Conservation (phyloP, 2,113 vertebrate species). For the Silurus asotus region DNA sequence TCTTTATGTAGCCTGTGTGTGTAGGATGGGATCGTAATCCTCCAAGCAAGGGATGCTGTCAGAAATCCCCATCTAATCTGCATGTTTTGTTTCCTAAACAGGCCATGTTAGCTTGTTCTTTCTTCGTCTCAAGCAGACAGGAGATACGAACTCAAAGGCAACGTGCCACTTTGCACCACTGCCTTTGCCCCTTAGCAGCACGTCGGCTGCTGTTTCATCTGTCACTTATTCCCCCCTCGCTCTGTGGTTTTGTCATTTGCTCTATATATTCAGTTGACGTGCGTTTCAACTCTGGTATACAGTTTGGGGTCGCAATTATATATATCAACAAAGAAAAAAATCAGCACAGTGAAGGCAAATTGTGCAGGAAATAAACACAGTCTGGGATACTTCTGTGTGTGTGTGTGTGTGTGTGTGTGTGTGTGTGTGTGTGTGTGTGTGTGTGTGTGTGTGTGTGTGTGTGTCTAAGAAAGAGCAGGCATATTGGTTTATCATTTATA, state of each 20-base stretch:
- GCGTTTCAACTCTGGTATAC: slow-evolving; percentile 67
- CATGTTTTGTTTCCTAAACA: slow-evolving; percentile 82
- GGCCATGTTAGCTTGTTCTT: slow-evolving; percentile 71
- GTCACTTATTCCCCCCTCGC: slow-evolving; percentile 75
- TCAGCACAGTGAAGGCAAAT: slow-evolving; percentile 48
- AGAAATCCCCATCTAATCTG: slow-evolving; percentile 74
- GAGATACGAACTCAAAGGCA: slow-evolving; percentile 78
- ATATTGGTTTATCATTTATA: slow-evolving; percentile 36
- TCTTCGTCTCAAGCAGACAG: slow-evolving; percentile 69
- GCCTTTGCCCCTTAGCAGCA: slow-evolving; percentile 78
- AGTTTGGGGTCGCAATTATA: slow-evolving; percentile 77
- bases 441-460: not conserved
- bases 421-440: not conserved
- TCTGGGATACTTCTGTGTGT: slow-evolving; percentile 15
- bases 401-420: not conserved
- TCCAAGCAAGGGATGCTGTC: slow-evolving; percentile 63
- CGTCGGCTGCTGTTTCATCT: slow-evolving; percentile 80
- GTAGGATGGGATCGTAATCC: slow-evolving; percentile 68
- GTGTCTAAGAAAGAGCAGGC: not conserved
- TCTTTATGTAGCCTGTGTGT: slow-evolving; percentile 53
- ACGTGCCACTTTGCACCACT: slow-evolving; percentile 73
- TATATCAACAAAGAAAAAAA: slow-evolving; percentile 64
- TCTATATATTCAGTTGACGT: slow-evolving; percentile 74
- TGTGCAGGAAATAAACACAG: slow-evolving; percentile 52
- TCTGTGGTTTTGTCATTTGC: slow-evolving; percentile 77